A percentile compares a stretch with the other conserved stretches of the same genome.
phyloP scores from a whole-genome alignment of 1,140 invertebrate genomes.

The Drosophila mojavensis region DNA sequence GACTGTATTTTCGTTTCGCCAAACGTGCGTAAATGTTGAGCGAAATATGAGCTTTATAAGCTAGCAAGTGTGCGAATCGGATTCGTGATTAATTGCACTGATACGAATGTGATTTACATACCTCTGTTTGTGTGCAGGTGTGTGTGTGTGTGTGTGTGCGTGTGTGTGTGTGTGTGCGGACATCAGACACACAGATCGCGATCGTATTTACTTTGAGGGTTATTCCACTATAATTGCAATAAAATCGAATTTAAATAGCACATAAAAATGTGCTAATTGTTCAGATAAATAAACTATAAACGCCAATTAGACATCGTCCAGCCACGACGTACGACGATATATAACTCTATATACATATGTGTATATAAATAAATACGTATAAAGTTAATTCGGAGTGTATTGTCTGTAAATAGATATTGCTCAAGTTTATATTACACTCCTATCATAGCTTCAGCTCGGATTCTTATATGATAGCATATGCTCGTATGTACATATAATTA shows the following conservation, averaged over 20 bases:
- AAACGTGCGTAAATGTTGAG: constrained; percentile 70
- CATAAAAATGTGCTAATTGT: constrained; percentile 74
- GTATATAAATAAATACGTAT: no score
- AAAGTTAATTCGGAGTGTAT: no score
- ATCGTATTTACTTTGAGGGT: constrained; percentile 54
- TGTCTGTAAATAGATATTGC: no score
- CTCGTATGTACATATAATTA: no score
- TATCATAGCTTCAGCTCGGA: no score
- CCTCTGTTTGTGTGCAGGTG: not conserved
- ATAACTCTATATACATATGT: not conserved
- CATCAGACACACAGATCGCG: constrained; percentile 17
- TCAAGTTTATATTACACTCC: no score
- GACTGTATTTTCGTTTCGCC: constrained; percentile 28
- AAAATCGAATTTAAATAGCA: constrained; percentile 74
- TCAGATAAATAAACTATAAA: constrained; percentile 75
- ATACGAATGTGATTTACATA: constrained; percentile 49
- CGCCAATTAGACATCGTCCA: constrained; percentile 72
- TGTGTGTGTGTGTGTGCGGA: constrained; percentile 5
- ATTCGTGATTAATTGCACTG: constrained; percentile 49
- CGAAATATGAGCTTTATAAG: constrained; percentile 63
- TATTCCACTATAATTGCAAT: constrained; percentile 69
- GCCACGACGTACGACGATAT: constrained; percentile 59
- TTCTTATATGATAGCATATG: no score
- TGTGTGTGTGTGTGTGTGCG: constrained; percentile 10
- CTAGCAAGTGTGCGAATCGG: constrained; percentile 58